Evolutionary conservation across 2,113 vertebrate species (phyloP), one percentile per base, ranked within the genome.

Genomic region (Lonchura striata): DNA sequence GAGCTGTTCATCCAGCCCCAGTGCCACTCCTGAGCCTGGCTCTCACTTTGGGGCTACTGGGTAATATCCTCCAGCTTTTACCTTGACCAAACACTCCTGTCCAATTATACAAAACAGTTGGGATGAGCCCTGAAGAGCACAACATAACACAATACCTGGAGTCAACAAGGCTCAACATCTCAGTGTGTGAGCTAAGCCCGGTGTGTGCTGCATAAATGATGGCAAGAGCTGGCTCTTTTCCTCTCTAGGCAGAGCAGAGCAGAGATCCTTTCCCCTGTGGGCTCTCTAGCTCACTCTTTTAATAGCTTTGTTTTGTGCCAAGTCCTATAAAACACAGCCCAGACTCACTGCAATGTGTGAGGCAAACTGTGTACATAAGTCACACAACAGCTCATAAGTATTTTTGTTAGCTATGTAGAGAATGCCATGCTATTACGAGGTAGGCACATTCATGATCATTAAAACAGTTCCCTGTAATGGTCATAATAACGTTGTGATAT

Each of bases 181-280:
- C 33, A 37, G 12, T 31, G 10, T 9, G 3, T 13, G 50, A 61
- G 46, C 54, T 39, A 2, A 44, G 66, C 65, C 13, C 37, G 15
- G 8, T 13, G 2, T 15, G 3, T 70, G 25, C 50, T 57, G 42
- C 60, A 44, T 14, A n/a, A 68, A 37, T 4, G 1, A 7, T 0
- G 2, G 56, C 31, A 63, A 60, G 31, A 81, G 13, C 31, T 1
- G 1, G 17, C 30, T 63, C 72, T 75, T 87, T 8, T 25, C 33
- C 78, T 59, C 50, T 76, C 59, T 19, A 17, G 54, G 9, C 41
- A 39, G 79, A 59, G 42, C 25, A 63, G 24, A 11, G 11, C n/a
- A 70, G 72, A 81, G 35, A 41, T 54, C 42, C 35, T 57, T 61
- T 75, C 39, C 66, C 72, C 24, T 10, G 21, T 75, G 66, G 56